Evolutionary conservation across 2,888 invertebrate species (phyloP).

Genomic region (Melanchra persicariae): DNA sequence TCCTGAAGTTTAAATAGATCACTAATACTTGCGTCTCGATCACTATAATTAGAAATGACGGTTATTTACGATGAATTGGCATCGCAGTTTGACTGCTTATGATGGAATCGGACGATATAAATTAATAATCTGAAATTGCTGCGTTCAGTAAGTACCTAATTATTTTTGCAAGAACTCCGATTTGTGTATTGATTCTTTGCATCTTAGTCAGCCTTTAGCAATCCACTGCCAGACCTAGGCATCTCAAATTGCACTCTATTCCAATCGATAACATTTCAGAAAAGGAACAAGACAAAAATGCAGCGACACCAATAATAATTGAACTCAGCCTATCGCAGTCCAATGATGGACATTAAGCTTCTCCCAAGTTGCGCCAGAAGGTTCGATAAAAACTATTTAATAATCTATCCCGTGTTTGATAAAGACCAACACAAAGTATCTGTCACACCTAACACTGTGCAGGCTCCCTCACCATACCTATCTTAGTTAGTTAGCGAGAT

Average conservation of each 20-base stretch:
- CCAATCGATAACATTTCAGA: neutral
- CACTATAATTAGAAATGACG: slow-evolving; percentile 58
- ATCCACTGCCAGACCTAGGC: neutral
- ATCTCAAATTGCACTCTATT: neutral
- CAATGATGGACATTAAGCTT: slow-evolving; percentile 1
- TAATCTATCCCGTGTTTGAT: slow-evolving; percentile 43
- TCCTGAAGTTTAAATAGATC: slow-evolving; percentile 44
- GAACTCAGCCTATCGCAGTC: neutral
- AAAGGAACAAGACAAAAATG: neutral
- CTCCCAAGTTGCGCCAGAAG: neutral
- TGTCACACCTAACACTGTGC: slow-evolving; percentile 71
- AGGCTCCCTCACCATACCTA: slow-evolving; percentile 73
- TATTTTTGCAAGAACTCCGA: no score
- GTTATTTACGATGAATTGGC: slow-evolving; percentile 54
- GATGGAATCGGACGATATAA: slow-evolving; percentile 15
- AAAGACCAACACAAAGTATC: slow-evolving; percentile 56
- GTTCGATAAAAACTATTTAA: neutral
- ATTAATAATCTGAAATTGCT: neutral
- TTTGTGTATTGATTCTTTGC: neutral
- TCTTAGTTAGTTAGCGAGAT: slow-evolving; percentile 77
- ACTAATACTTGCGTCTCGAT: slow-evolving; percentile 26
- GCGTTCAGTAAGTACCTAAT: no score
- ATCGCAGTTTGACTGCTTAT: slow-evolving; percentile 9
- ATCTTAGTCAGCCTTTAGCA: no score
- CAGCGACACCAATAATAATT: slow-evolving; percentile 3